These are phyloP conservation scores for Tortrix viridana DNA, from an alignment of 2,888 invertebrate genomes.

Conservation along the genomic window DNA sequence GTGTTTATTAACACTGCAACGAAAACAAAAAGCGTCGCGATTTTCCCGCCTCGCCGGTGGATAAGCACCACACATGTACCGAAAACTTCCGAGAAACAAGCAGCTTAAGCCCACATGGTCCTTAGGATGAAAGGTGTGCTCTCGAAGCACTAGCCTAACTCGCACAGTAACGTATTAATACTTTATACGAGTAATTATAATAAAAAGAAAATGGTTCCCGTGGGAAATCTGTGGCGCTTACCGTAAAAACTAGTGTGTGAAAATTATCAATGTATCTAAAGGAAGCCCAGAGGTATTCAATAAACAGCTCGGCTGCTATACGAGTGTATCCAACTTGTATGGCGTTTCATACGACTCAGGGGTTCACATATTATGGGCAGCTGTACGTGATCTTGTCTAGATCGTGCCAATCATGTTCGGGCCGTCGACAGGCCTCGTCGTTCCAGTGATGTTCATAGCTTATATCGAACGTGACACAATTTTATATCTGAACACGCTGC, in stretches of 20 bases:
- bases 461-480: constrained; percentile 39
- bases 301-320: constrained; percentile 23
- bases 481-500: constrained; percentile 32
- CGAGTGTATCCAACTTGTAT: constrained; percentile 12
- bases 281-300: constrained; percentile 27
- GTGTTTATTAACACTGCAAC: too few species aligned
- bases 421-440: constrained; percentile 23
- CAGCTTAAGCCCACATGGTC: too few species aligned
- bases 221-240: constrained; percentile 22
- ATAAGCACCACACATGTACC: too few species aligned
- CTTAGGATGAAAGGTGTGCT: too few species aligned
- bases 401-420: constrained; percentile 38
- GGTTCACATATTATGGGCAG: constrained; percentile 12
- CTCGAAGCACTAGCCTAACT: too few species aligned
- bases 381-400: constrained; percentile 35
- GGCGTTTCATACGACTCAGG: not conserved
- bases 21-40: too few species aligned
- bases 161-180: too few species aligned
- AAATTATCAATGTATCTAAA: constrained; percentile 27
- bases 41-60: too few species aligned
- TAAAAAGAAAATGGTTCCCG: constrained; percentile 14
- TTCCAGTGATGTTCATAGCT: constrained; percentile 36
- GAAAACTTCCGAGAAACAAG: too few species aligned
- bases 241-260: constrained; percentile 15
- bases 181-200: not conserved